phyloP scores from a whole-genome alignment of 2,113 vertebrate species.

The Melanerpes aurifrons region DNA sequence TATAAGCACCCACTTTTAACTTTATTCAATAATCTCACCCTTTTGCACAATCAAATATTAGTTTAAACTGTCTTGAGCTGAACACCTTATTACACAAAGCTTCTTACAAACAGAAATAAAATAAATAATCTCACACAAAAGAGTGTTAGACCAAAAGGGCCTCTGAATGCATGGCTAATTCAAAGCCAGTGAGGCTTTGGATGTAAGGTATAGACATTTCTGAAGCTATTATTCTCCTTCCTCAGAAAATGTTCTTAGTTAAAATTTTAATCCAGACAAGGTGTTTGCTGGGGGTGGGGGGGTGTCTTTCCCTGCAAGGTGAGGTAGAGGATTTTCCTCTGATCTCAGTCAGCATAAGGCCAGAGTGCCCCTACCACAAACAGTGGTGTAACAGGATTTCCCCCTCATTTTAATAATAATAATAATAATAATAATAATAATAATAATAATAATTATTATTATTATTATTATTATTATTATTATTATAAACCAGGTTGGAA shows the following conservation, averaged over 20 bases:
- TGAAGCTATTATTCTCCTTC: neutral
- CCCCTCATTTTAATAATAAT: neutral
- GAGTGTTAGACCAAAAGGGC: neutral
- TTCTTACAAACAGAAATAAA: constrained; percentile 54
- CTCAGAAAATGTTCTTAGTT: constrained; percentile 16
- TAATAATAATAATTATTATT: too few relatives aligned
- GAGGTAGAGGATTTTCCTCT: neutral
- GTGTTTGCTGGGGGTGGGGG: neutral
- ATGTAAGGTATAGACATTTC: neutral
- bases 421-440: too few relatives aligned
- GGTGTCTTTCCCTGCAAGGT: neutral
- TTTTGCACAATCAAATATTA: constrained; percentile 54
- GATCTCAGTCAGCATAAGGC: neutral
- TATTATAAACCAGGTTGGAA: too few relatives aligned
- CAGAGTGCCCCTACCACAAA: neutral
- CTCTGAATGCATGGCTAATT: neutral
- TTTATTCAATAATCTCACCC: constrained; percentile 3
- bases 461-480: too few relatives aligned
- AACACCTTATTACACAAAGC: constrained; percentile 59
- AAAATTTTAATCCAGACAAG: neutral
- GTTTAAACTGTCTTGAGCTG: constrained; percentile 45
- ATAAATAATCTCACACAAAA: constrained; percentile 53
- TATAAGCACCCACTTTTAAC: constrained; percentile 29
- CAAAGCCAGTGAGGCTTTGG: constrained; percentile 24
- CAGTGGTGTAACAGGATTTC: neutral